Conservation (phyloP, 2,888 invertebrate species). For the Cecidostiba fungosa region DNA sequence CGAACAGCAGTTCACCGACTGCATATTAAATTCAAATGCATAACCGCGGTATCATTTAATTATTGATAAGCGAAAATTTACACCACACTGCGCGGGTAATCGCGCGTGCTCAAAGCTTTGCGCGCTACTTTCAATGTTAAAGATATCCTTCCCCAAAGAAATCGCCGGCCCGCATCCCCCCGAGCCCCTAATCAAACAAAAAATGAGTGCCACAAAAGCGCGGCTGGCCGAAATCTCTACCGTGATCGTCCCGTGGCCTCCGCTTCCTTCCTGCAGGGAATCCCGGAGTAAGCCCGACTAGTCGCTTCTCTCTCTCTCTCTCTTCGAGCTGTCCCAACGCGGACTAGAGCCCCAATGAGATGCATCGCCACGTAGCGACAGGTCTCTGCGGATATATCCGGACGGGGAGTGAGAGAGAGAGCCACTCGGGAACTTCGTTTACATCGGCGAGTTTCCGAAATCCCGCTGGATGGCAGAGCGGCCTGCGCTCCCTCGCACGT, state of each 20-base stretch:
- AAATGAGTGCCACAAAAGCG: conserved; percentile 4
- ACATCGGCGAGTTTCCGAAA: conserved; percentile 70
- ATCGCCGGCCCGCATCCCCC: too few relatives aligned
- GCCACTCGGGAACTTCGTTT: conserved; percentile 69
- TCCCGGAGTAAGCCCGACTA: conserved; percentile 46
- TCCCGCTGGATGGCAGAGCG: conserved; percentile 67
- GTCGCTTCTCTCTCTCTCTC: neutral
- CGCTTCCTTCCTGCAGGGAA: conserved; percentile 15
- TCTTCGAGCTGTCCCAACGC: conserved; percentile 26
- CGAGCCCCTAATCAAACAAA: conserved; percentile 2
- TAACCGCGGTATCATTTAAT: too few relatives aligned
- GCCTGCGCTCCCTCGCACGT: conserved; percentile 66
- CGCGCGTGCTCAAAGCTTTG: too few relatives aligned
- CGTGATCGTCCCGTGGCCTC: neutral
- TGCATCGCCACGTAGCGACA: conserved; percentile 72
- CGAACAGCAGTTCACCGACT: too few relatives aligned
- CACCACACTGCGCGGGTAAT: too few relatives aligned
- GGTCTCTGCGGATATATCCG: conserved; percentile 67
- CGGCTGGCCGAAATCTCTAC: neutral
- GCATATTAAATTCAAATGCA: too few relatives aligned
- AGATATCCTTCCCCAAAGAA: too few relatives aligned
- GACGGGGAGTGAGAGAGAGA: conserved; percentile 61
- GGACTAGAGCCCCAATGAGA: conserved; percentile 69
- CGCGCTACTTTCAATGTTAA: too few relatives aligned
- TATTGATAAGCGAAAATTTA: too few relatives aligned